Base-by-base conservation (phyloP, 2,888 invertebrate genomes). In the Mesorhabditis spiculigera region DNA sequence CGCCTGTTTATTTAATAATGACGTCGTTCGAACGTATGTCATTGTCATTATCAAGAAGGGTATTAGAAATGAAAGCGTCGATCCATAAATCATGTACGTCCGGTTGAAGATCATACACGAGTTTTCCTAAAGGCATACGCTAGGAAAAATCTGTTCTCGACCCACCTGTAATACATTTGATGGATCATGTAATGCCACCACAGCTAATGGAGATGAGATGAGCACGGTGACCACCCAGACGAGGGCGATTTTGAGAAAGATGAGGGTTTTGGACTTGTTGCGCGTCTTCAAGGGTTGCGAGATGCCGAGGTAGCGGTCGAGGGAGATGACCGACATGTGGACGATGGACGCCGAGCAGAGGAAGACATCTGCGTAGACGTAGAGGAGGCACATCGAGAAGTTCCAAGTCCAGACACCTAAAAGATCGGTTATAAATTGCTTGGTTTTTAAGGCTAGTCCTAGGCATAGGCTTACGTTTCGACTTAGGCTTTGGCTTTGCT, bases 21-120 rank as follows among this genome's bases (percentile, higher is more conserved):
- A 90, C 28, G 95, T 93, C 0, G 96, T 97, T 80, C 95, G 89
- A 5, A 93, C 92, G 86, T 95, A 96, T n/a, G 95, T 94, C 73
- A 94, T 89, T 85, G 95, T 89, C 95, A 96, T 96, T 78, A 97
- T 94, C 63, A 91, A 90, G 77, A 96, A 89, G 0, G 96, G 96
- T 75, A 96, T 94, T 89, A 95, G 95, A 89, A 96, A 96, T 80
- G 94, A 94, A 81, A 94, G 91, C 82, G 95, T 92, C 69, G 95
- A 95, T 58, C 95, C 96, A 81, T 83, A 84, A 45, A 85, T 75
- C 74, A 84, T 84, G 72, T 82, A 84, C 42, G 78, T 74, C 42
- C 79, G 80, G 70, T 75, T 80, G 61, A 80, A 82, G 74, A 89
- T 87, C 69, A 86, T 86, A 82, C 89, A 89, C 42, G 73, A 68